phyloP scores from a whole-genome alignment of 1,140 invertebrate genomes.

The Globodera ellingtonae region DNA sequence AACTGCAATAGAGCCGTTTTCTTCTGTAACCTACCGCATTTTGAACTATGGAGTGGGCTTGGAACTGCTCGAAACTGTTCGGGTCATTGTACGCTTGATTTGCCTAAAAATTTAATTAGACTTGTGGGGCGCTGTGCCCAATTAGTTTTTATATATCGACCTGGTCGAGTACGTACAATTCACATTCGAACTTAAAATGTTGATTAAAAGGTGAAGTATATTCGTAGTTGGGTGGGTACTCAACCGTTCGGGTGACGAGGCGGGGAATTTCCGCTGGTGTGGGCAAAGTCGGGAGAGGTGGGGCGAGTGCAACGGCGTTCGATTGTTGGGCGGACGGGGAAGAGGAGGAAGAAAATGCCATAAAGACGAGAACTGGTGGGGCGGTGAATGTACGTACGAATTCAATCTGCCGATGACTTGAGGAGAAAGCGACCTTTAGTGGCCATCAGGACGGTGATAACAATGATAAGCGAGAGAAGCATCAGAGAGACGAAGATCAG shows the following conservation, averaged over 20 bases:
- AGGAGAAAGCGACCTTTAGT: conserved; percentile 20
- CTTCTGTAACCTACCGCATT: conserved; percentile 14
- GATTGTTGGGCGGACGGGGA: neutral
- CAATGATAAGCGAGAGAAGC: conserved; percentile 26
- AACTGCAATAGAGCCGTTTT: no score
- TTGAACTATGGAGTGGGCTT: conserved; percentile 21
- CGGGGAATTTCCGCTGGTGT: neutral
- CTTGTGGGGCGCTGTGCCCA: neutral
- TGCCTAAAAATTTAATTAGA: neutral
- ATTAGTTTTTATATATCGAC: neutral
- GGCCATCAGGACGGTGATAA: conserved; percentile 22
- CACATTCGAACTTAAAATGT: conserved; percentile 13
- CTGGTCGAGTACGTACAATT: conserved; percentile 22
- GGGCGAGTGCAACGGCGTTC: neutral
- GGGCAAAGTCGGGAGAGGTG: neutral
- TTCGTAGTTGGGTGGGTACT: neutral
- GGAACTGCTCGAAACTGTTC: conserved; percentile 27
- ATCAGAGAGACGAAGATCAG: conserved; percentile 28
- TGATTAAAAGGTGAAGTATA: neutral
- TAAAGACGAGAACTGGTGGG: neutral
- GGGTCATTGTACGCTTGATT: conserved; percentile 22
- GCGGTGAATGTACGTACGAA: no score
- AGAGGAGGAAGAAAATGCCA: conserved; percentile 12
- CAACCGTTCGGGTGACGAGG: conserved; percentile 18
- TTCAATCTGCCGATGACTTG: no score